phyloP scores from a whole-genome alignment of 2,797 vertebrate species.

The Clarias laeviceps region DNA sequence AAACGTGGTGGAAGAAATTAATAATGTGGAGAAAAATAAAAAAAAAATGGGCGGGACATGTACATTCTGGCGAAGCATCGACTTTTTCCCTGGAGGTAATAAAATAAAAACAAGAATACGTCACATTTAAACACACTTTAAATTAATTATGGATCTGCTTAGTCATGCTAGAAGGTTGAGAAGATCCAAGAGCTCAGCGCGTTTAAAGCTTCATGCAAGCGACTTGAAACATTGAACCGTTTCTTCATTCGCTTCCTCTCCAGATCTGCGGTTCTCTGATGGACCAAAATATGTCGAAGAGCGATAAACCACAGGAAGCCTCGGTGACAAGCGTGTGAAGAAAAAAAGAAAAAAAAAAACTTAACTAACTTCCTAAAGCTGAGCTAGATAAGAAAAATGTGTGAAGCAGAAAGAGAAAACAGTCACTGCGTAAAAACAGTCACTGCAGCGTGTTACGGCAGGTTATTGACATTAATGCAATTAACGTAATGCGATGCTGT shows the following conservation, averaged over 20 bases:
- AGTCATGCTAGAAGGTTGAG: neutral
- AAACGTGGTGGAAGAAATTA: neutral
- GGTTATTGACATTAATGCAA: neutral
- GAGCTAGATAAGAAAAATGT: constrained; percentile 18
- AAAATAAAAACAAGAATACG: neutral
- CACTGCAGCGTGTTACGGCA: neutral
- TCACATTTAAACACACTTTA: neutral
- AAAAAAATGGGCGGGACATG: neutral
- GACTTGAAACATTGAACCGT: neutral
- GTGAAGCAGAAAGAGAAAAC: neutral
- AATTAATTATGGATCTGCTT: neutral
- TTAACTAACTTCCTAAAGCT: constrained; percentile 61
- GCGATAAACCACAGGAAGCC: constrained; percentile 61
- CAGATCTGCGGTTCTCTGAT: constrained; percentile 13
- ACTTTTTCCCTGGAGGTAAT: neutral
- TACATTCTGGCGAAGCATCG: neutral
- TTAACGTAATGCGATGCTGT: neutral
- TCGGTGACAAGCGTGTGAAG: constrained; percentile 33
- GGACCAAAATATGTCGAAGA: constrained; percentile 41
- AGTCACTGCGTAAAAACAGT: neutral
- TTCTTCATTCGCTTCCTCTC: constrained; percentile 37
- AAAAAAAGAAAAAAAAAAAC: constrained; percentile 43
- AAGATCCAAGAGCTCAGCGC: neutral
- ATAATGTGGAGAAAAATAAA: neutral
- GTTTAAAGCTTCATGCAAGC: no score